A percentile compares a stretch with the other conserved stretches of the same genome.
Conservation (phyloP, 2,888 invertebrate genomes). For the Baccha elongata region DNA sequence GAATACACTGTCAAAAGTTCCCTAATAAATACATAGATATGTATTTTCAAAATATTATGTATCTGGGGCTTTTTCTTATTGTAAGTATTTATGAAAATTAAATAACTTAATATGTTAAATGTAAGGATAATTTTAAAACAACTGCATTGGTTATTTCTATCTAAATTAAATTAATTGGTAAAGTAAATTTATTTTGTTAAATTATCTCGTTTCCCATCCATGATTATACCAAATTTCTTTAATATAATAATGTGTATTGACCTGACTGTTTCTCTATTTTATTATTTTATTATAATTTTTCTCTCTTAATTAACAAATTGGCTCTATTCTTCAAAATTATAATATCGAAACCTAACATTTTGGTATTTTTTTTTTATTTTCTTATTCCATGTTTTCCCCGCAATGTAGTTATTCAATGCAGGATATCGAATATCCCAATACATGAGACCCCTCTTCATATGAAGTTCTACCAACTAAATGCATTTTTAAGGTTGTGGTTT, state of each 20-base stretch:
- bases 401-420: constrained; percentile 40
- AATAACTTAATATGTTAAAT: too few relatives aligned
- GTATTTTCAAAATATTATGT: too few relatives aligned
- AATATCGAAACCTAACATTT: constrained; percentile 32
- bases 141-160: too few relatives aligned
- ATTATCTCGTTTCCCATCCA: background rate
- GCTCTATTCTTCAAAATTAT: constrained; percentile 31
- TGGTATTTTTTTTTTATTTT: constrained; percentile 10
- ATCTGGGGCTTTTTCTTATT: too few relatives aligned
- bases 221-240: background rate
- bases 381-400: constrained; percentile 13
- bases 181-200: background rate
- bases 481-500: constrained; percentile 22
- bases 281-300: background rate
- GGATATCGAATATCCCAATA: constrained; percentile 38
- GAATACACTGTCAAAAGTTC: too few relatives aligned
- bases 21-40: too few relatives aligned
- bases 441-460: constrained; percentile 29
- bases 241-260: constrained; percentile 34
- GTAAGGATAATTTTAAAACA: too few relatives aligned
- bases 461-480: constrained; percentile 25
- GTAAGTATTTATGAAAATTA: too few relatives aligned
- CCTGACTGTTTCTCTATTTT: constrained; percentile 25
- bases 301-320: constrained; percentile 33
- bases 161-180: too few relatives aligned